A percentile compares a stretch with the other conserved stretches of the same genome.
Conservation (phyloP, 2,113 vertebrate species). For the Thermophis baileyi region DNA sequence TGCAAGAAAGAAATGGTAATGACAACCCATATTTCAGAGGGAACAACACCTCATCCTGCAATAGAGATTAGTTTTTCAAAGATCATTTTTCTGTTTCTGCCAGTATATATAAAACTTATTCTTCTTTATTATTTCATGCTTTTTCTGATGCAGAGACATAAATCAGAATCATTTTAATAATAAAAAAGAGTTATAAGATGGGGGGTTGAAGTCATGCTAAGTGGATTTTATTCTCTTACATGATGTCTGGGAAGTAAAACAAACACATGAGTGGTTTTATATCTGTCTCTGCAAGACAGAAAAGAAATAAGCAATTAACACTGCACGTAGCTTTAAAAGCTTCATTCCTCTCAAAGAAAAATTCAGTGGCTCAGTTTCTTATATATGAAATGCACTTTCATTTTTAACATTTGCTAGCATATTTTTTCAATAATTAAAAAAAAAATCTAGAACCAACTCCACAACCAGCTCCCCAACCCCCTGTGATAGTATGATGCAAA, state of each 20-base stretch:
- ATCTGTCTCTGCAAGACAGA: constrained; percentile 57
- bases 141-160: constrained; percentile 38
- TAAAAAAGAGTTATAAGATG: constrained; percentile 45
- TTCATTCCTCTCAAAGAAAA: constrained; percentile 58
- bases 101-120: constrained; percentile 28
- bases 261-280: constrained; percentile 72
- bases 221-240: constrained; percentile 67
- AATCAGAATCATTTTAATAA: constrained; percentile 48
- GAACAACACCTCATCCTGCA: neutral
- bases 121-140: constrained; percentile 25
- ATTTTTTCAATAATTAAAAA: constrained; percentile 40
- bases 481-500: neutral
- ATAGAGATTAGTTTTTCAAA: neutral
- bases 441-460: constrained; percentile 23
- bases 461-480: neutral
- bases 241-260: constrained; percentile 66
- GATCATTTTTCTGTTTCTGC: constrained; percentile 17
- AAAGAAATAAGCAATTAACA: constrained; percentile 65
- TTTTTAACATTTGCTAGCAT: constrained; percentile 32
- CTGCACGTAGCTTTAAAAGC: constrained; percentile 54
- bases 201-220: constrained; percentile 62
- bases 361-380: constrained; percentile 34
- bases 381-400: constrained; percentile 37
- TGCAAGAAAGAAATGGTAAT: neutral
- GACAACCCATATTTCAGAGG: neutral